Evolutionary conservation across 2,797 vertebrate genomes (phyloP).

Genomic region (Ctenopoma kingsleyae): DNA sequence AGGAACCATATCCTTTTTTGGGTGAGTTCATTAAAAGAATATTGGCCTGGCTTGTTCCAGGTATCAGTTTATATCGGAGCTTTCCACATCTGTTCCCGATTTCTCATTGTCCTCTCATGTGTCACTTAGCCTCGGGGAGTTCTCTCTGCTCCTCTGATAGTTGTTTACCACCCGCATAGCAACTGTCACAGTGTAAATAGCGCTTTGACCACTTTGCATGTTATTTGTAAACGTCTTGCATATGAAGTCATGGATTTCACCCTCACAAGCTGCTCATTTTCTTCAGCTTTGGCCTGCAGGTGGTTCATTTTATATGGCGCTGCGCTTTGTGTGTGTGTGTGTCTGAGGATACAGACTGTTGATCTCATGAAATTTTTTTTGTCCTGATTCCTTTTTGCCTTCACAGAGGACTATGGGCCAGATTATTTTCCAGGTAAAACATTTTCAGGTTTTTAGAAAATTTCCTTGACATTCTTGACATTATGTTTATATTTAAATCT

Average conservation of each 20-base stretch:
- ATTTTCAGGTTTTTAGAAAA: background rate
- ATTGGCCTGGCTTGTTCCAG: conserved; percentile 37
- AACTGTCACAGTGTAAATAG: conserved; percentile 51
- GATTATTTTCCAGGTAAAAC: conserved; percentile 76
- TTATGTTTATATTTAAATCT: background rate
- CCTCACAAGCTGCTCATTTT: conserved; percentile 26
- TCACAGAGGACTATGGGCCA: conserved; percentile 71
- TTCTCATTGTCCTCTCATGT: conserved; percentile 57
- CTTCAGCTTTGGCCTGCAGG: conserved; percentile 36
- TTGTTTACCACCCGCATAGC: conserved; percentile 59
- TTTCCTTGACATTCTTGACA: background rate
- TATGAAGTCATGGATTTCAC: conserved; percentile 62
- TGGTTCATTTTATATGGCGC: conserved; percentile 47
- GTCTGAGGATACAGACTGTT: conserved; percentile 39
- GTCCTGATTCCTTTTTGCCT: conserved; percentile 34
- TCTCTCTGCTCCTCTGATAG: conserved; percentile 24
- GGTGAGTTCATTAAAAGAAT: conserved; percentile 75
- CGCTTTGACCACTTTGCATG: conserved; percentile 36
- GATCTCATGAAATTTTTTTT: conserved; percentile 42
- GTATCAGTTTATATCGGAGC: conserved; percentile 36
- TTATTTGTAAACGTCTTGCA: conserved; percentile 57
- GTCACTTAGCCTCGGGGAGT: conserved; percentile 62
- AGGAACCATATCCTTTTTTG: conserved; percentile 60
- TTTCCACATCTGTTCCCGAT: conserved; percentile 67
- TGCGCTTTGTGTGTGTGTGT: conserved; percentile 7